Evolutionary conservation across 2,113 vertebrate genomes (phyloP).

Genomic region (Dasyornis broadbenti): DNA sequence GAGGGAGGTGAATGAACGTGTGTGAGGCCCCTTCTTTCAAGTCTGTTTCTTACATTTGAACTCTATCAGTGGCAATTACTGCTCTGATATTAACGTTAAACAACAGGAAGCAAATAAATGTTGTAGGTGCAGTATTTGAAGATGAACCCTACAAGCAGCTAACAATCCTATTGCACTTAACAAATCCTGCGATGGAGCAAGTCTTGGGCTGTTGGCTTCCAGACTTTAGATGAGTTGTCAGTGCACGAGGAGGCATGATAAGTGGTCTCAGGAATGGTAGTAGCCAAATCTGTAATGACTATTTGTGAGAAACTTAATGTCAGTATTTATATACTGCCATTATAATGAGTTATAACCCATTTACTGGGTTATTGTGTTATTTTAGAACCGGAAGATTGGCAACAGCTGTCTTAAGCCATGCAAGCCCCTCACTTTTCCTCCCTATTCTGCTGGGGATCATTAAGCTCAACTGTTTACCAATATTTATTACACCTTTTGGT

Average conservation of each 20-base stretch:
- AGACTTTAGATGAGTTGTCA: not conserved
- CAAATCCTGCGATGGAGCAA: not conserved
- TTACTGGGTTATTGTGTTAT: not conserved
- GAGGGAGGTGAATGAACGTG: not conserved
- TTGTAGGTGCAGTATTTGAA: not conserved
- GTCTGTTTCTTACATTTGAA: not conserved
- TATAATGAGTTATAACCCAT: not conserved
- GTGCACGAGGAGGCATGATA: not conserved
- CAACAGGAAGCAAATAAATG: not conserved
- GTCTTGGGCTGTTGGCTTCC: not conserved
- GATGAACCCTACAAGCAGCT: not conserved
- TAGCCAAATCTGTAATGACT: not conserved
- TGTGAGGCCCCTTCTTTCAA: not conserved
- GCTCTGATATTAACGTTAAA: not conserved
- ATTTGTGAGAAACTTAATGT: not conserved
- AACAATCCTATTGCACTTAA: not conserved
- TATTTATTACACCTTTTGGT: not conserved
- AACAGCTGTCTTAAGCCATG: not conserved
- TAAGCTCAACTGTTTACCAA: not conserved
- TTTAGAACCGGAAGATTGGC: not conserved
- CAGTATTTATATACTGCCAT: not conserved
- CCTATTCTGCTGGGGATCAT: accelerated
- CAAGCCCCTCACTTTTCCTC: not conserved
- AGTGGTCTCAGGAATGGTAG: not conserved
- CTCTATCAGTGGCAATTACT: not conserved